These are phyloP conservation scores for Halcyon badia DNA, from an alignment of 2,797 vertebrate genomes.

Conservation along the genomic window DNA sequence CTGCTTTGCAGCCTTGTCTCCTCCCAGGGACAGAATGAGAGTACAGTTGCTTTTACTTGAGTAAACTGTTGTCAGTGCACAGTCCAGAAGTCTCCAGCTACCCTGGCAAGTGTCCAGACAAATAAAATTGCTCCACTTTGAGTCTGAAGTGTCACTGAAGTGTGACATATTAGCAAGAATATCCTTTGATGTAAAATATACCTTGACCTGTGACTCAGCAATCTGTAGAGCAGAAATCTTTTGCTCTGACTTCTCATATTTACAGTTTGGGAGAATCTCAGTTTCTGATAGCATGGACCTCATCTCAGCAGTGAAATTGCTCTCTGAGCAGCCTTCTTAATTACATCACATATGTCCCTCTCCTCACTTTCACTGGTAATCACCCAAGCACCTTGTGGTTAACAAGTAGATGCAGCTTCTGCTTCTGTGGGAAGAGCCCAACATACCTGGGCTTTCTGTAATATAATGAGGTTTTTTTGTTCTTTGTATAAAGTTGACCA, in stretches of 20 bases:
- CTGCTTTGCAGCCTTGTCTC: background rate
- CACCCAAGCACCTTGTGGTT: background rate
- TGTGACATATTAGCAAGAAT: slow-evolving; percentile 16
- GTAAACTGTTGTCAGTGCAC: background rate
- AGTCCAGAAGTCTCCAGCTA: slow-evolving; percentile 11
- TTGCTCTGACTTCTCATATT: background rate
- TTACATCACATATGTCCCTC: background rate
- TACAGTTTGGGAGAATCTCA: background rate
- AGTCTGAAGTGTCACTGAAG: slow-evolving; percentile 3
- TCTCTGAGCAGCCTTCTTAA: background rate
- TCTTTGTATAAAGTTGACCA: background rate
- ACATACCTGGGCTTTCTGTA: background rate
- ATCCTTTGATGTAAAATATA: background rate
- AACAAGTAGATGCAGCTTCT: slow-evolving; percentile 6
- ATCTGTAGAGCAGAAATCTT: background rate
- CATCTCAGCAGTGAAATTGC: background rate
- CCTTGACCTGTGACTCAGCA: slow-evolving; percentile 26
- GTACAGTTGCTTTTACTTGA: background rate
- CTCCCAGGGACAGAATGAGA: background rate
- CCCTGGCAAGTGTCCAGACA: background rate
- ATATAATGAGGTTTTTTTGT: background rate
- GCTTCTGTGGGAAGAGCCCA: background rate
- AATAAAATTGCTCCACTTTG: slow-evolving; percentile 12
- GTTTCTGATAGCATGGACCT: background rate
- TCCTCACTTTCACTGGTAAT: slow-evolving; percentile 15